Base-by-base conservation (phyloP, 2,888 invertebrate genomes). In the Atrina japonica region DNA sequence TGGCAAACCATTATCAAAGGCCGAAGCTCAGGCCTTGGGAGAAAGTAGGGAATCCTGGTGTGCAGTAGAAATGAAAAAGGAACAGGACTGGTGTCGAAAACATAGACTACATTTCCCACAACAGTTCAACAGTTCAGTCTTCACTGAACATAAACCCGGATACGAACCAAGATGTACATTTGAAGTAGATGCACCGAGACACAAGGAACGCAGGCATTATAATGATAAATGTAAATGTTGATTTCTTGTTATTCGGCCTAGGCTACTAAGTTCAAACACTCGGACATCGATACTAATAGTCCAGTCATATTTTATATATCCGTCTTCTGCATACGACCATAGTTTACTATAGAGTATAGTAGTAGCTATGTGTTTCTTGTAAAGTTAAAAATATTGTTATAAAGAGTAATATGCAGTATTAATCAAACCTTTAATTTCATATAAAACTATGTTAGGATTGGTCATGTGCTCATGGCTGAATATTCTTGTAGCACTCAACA, bases 11-110 rank as follows among this genome's bases (percentile, higher is more conserved):
- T 50, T 82, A 21, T 78, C 80, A 40, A 75, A 76, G 66, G 74
- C 78, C 3, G 84, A 81, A 29, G 78, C 78, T 6, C 69, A 60
- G 27, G 63, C 70, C 27, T 50, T 84, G 6, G 83, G 83, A n/a
- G 82, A 85, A 35, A 41, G 75, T 11, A 77, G 86, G 35, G 89
- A 88, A 63, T 83, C 88, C 1, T 88, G 89, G 87, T 89, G 89
- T 73, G 81, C 85, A 0, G 88, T 89, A 25, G 89, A 88, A 64
- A 73, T 76, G 76, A 83, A 82, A 72, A 88, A 88, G 68, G 88
- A 88, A 67, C 82, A 86, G 59, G 84, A 76, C 64, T 88, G 86
- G 86, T 85, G 85, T 69, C 75, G 88, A 41, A 82, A 83, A 50
- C 75, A 80, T 29, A 70, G 88, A 41, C 75, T 79, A 67, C 88